phyloP scores from a whole-genome alignment of 2,113 vertebrate species.

The Corvus cornix region DNA sequence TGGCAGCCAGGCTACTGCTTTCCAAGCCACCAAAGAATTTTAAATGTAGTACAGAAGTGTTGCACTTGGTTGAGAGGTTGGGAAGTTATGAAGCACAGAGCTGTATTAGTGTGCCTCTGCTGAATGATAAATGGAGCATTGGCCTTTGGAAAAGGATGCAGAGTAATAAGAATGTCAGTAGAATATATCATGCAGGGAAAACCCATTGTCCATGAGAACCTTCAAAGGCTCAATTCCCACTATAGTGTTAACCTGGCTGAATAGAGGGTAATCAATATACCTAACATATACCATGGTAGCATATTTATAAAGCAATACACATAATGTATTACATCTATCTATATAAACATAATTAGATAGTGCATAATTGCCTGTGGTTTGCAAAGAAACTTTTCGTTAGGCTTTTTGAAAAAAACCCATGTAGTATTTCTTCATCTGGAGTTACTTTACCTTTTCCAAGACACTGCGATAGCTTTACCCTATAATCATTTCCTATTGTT shows the following conservation, averaged over 20 bases:
- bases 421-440: neutral
- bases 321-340: neutral
- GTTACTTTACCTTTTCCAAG: constrained; percentile 12
- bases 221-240: neutral
- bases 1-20: neutral
- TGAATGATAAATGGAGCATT: neutral
- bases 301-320: neutral
- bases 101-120: neutral
- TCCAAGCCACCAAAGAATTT: neutral
- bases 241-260: neutral
- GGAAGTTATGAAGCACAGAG: neutral
- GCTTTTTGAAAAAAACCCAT: neutral
- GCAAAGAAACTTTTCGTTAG: neutral
- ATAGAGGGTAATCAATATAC: neutral
- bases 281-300: neutral
- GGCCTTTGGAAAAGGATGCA: neutral
- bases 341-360: neutral
- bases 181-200: neutral
- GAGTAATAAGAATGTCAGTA: neutral
- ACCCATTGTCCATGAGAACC: neutral
- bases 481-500: neutral
- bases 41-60: neutral
- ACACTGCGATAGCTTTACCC: neutral
- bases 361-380: neutral
- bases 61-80: neutral